Evolutionary conservation across 1,140 invertebrate species (phyloP), one percentile per base, ranked within the genome.

Genomic region (Drosophila subobscura): DNA sequence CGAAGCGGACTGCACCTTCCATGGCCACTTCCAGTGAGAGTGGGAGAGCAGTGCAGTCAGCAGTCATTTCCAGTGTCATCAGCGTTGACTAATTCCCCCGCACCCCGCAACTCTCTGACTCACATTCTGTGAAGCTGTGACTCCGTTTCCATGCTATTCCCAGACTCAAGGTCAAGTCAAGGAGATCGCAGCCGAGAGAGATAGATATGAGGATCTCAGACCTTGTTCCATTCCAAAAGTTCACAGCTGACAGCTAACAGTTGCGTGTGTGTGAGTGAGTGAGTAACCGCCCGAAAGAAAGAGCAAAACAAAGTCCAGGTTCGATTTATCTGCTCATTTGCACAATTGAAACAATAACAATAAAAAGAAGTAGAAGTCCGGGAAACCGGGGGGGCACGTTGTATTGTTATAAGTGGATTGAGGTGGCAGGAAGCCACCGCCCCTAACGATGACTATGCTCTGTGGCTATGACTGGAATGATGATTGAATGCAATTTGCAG

Each of bases 381-480:
- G n/a, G n/a, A n/a, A n/a, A n/a, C n/a, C n/a, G 4, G 3, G 29
- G 33, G 33, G 33, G 33, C 3, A 37, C 33, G 3, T 37, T 37
- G 10, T 37, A 37, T 37, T 37, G 33, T 37, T 37, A 37, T 37
- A 37, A 37, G 33, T 37, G 33, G 33, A 37, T 37, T 37, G 33
- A 10, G 12, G 33, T 37, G 33, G 33, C 33, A 37, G 33, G 33
- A 37, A 37, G 33, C 33, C 33, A 12, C 10, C 33, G 33, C 25
- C 25, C 33, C 29, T 37, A 12, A 37, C 33, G 10, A 37, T 37
- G 33, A 46, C 65, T 66, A 67, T 52, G 66, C 47, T 54, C 41
- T 67, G 59, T 14, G 41, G 61, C 41, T 37, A 25, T 68, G 64
- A 68, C 66, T 68, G 67, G 50, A 70, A 70, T 29, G 8, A 63